Conservation (phyloP, 2,888 invertebrate genomes). For the Marasmarcha lunaedactyla region DNA sequence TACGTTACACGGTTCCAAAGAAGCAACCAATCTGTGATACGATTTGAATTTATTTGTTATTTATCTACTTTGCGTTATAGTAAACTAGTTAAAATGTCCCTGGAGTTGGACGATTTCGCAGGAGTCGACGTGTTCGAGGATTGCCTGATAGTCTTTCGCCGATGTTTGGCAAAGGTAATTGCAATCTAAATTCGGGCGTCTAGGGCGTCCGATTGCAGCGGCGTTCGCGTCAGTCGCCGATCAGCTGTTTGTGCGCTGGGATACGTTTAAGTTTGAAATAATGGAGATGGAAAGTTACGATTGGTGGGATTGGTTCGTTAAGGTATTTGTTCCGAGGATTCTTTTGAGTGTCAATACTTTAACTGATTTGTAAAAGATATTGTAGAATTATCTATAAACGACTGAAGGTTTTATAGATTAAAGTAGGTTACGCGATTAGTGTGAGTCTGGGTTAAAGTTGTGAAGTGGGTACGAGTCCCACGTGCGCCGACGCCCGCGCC, state of each 20-base stretch:
- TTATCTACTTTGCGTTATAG: slow-evolving; percentile 25
- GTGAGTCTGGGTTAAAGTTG: too few relatives aligned
- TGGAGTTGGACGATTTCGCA: slow-evolving; percentile 74
- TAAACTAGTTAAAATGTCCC: slow-evolving; percentile 66
- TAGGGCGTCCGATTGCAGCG: slow-evolving; percentile 19
- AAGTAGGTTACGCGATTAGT: too few relatives aligned
- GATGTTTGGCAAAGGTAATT: slow-evolving; percentile 78
- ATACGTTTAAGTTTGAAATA: slow-evolving; percentile 1
- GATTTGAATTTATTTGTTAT: slow-evolving; percentile 28
- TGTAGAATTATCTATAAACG: too few relatives aligned
- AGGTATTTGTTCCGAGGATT: slow-evolving; percentile 24
- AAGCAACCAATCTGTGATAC: slow-evolving; percentile 51
- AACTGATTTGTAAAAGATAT: too few relatives aligned
- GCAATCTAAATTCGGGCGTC: slow-evolving; percentile 50
- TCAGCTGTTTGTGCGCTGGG: slow-evolving; percentile 13
- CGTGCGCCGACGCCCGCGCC: too few relatives aligned
- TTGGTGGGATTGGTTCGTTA: slow-evolving; percentile 38
- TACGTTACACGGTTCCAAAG: slow-evolving; percentile 50
- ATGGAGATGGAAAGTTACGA: slow-evolving; percentile 41
- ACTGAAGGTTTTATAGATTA: too few relatives aligned
- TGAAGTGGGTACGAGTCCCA: too few relatives aligned
- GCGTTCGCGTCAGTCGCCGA: slow-evolving; percentile 24
- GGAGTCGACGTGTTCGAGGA: slow-evolving; percentile 78
- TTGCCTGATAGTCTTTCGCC: slow-evolving; percentile 77
- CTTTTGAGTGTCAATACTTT: too few relatives aligned